Base-by-base conservation (phyloP, 1,140 invertebrate genomes). In the Eciton burchellii region DNA sequence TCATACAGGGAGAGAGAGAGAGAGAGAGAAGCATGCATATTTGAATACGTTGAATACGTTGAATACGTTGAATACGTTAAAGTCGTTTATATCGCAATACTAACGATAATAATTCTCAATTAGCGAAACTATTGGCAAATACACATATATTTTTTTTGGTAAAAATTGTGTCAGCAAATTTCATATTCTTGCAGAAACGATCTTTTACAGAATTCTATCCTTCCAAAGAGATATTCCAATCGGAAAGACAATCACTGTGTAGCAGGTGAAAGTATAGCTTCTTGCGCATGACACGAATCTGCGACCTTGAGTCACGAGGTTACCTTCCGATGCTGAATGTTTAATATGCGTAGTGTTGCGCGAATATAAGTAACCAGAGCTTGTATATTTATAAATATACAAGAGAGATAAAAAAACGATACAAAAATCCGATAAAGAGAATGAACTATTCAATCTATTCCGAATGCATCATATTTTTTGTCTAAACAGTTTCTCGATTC, bases 91-190 rank as follows among this genome's bases (percentile, higher is more conserved):
- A n/a, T n/a, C n/a, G n/a, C n/a, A n/a, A n/a, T n/a, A n/a, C n/a
- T n/a, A n/a, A n/a, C n/a, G n/a, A n/a, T n/a, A n/a, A n/a, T n/a
- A n/a, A n/a, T n/a, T n/a, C n/a, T n/a, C n/a, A n/a, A n/a, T n/a
- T n/a, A n/a, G n/a, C n/a, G n/a, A n/a, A n/a, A n/a, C n/a, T n/a
- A n/a, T 52, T 16, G 4, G 1, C 29, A 54, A 5, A n/a, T 8
- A 56, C 19, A 16, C 19, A 54, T 12, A 56, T 21, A 35, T 71
- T 54, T 71, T 11, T 19, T 52, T 19, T 54, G 41, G 12, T 21
- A 5, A 56, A 43, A 57, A 6, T 72, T 76, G 21, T 14, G 0
- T 49, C n/a, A n/a, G n/a, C n/a, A 76, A 76, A 11, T 63, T 14
- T 47, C 59, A 35, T 35, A 35, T 35, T 35, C 6, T 35, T 35